phyloP scores from a whole-genome alignment of 2,113 vertebrate genomes.

The Rhodinocichla rosea region DNA sequence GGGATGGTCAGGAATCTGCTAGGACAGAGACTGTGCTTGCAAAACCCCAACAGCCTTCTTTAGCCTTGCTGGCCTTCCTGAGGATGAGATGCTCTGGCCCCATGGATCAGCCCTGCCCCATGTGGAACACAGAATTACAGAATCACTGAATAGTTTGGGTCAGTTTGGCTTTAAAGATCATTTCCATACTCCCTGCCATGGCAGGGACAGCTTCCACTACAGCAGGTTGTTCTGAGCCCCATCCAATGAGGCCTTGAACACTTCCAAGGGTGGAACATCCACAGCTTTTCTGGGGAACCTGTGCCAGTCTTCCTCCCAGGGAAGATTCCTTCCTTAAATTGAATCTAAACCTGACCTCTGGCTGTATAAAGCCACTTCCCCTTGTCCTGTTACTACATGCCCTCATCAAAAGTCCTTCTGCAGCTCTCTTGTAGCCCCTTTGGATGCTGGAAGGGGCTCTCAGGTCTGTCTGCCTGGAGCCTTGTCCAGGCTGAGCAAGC shows the following conservation, averaged over 20 bases:
- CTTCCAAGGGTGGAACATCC: not conserved
- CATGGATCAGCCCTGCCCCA: not conserved
- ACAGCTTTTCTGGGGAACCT: not conserved
- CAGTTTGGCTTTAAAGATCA: not conserved
- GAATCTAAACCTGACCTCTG: not conserved
- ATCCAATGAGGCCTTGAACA: not conserved
- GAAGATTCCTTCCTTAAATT: not conserved
- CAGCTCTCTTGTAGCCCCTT: not conserved
- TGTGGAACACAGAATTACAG: not conserved
- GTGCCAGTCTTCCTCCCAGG: not conserved
- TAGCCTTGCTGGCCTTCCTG: not conserved
- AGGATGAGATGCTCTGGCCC: not conserved
- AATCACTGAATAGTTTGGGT: not conserved
- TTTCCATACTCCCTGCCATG: not conserved
- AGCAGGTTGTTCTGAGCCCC: not conserved
- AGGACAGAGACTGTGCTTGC: not conserved
- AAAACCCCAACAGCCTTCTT: not conserved
- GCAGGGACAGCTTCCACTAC: not conserved
- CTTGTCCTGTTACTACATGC: fast-evolving
- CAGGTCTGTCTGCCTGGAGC: not conserved
- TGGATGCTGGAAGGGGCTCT: not conserved
- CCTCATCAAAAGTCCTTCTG: not conserved
- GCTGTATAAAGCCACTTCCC: not conserved
- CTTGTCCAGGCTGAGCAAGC: not conserved
- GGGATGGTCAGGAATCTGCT: not conserved